Percentiles rank a stretch among this genome's conserved stretches.
phyloP scores from a whole-genome alignment of 2,888 invertebrate species.

The Adelphocoris suturalis region DNA sequence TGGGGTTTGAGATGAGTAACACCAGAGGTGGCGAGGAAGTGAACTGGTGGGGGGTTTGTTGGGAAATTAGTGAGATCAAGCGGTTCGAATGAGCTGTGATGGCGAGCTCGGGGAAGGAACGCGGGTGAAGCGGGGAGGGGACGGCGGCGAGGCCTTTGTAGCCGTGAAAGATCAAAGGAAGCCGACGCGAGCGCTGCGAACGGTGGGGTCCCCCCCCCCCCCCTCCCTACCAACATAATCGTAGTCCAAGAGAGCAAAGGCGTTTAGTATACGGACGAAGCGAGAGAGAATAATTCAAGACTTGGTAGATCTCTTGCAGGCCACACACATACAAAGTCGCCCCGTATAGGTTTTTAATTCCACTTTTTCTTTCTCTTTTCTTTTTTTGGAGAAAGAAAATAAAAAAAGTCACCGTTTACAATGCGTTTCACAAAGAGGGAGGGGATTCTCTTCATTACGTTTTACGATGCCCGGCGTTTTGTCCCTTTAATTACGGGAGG shows the following conservation, averaged over 20 bases:
- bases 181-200: conserved; percentile 28
- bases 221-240: not conserved
- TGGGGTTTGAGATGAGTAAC: no score
- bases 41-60: conserved; percentile 20
- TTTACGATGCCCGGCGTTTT: conserved; percentile 22
- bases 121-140: conserved; percentile 45
- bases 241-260: not conserved
- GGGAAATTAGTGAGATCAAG: conserved; percentile 60
- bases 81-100: conserved; percentile 41
- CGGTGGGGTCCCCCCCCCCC: not conserved
- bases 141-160: conserved; percentile 50
- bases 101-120: conserved; percentile 16
- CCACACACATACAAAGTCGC: conserved; percentile 4
- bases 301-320: conserved; percentile 10
- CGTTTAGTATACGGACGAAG: conserved; percentile 34
- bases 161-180: conserved; percentile 49
- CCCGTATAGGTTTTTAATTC: not conserved
- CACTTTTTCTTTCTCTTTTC: not conserved
- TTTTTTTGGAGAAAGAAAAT: not conserved
- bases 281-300: conserved; percentile 1
- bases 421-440: not conserved
- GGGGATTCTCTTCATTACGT: conserved; percentile 27
- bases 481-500: not conserved
- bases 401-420: conserved; percentile 31
- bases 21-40: not conserved